Percentiles rank a stretch among this genome's conserved stretches.
phyloP scores from a whole-genome alignment of 2,113 vertebrate species.

The Malaclemys terrapin region DNA sequence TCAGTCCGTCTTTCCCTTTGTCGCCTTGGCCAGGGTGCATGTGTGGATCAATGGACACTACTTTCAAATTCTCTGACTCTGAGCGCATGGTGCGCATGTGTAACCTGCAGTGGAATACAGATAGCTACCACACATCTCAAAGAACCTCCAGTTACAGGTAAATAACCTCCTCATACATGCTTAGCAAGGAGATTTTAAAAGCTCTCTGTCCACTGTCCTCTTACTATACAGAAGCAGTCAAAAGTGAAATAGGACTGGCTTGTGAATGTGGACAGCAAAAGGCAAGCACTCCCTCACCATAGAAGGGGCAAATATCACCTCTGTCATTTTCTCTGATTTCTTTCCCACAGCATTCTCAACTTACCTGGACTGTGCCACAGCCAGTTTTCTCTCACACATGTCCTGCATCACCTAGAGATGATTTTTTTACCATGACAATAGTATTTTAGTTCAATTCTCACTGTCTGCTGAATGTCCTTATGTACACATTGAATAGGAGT shows the following conservation, averaged over 20 bases:
- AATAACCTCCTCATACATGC: neutral
- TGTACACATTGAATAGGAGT: neutral
- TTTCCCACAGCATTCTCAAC: fast-evolving
- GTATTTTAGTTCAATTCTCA: slow-evolving; percentile 36
- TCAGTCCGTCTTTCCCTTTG: too few relatives aligned
- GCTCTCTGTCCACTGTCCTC: fast-evolving
- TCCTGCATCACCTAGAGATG: neutral
- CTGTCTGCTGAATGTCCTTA: neutral
- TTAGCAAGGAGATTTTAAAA: neutral
- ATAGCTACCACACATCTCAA: neutral
- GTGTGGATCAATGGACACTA: neutral
- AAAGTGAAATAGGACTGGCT: neutral
- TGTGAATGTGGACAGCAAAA: neutral
- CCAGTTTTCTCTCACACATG: neutral
- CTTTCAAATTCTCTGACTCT: neutral
- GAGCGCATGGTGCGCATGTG: neutral
- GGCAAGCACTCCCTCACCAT: neutral
- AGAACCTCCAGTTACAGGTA: neutral
- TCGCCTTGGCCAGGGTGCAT: too few relatives aligned
- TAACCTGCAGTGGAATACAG: neutral
- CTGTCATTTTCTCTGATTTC: neutral
- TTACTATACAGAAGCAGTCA: neutral
- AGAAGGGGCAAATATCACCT: neutral
- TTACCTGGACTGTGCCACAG: neutral
- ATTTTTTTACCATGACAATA: neutral